Evolutionary conservation across 2,797 vertebrate genomes (phyloP).

Genomic region (Dallia pectoralis): DNA sequence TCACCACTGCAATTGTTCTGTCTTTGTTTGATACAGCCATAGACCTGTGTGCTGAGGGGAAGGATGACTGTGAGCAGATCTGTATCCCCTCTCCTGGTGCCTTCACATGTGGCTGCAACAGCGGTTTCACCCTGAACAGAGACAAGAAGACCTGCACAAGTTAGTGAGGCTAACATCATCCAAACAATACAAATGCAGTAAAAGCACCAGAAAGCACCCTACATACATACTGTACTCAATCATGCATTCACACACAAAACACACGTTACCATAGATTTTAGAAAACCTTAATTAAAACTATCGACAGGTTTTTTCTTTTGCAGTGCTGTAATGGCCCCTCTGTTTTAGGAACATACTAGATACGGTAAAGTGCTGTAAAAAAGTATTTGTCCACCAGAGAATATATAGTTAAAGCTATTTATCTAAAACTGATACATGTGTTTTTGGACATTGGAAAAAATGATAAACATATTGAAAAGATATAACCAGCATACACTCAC

Average conservation of each 20-base stretch:
- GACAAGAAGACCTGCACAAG: slow-evolving; percentile 81
- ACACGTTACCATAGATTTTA: background rate
- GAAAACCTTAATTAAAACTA: background rate
- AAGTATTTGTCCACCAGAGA: background rate
- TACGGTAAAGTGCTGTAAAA: background rate
- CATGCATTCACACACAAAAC: slow-evolving; percentile 4
- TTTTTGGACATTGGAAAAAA: too few relatives aligned
- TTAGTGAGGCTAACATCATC: slow-evolving; percentile 50
- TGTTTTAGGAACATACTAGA: background rate
- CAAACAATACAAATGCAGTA: slow-evolving; percentile 1
- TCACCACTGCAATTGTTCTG: background rate
- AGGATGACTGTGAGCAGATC: slow-evolving; percentile 78
- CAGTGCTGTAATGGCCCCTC: too few relatives aligned
- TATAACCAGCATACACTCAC: too few relatives aligned
- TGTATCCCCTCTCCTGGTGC: slow-evolving; percentile 69
- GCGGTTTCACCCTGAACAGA: slow-evolving; percentile 75
- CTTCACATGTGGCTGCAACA: slow-evolving; percentile 69
- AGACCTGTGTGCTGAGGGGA: slow-evolving; percentile 71
- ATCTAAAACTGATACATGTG: too few relatives aligned
- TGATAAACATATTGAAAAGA: too few relatives aligned
- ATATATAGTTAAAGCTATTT: too few relatives aligned
- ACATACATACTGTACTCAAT: background rate
- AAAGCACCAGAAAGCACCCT: background rate
- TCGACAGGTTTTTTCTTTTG: background rate
- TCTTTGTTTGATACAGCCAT: slow-evolving; percentile 59